These are phyloP conservation scores for Hydrolagus affinis DNA, from an alignment of 2,113 vertebrate genomes.

Conservation along the genomic window DNA sequence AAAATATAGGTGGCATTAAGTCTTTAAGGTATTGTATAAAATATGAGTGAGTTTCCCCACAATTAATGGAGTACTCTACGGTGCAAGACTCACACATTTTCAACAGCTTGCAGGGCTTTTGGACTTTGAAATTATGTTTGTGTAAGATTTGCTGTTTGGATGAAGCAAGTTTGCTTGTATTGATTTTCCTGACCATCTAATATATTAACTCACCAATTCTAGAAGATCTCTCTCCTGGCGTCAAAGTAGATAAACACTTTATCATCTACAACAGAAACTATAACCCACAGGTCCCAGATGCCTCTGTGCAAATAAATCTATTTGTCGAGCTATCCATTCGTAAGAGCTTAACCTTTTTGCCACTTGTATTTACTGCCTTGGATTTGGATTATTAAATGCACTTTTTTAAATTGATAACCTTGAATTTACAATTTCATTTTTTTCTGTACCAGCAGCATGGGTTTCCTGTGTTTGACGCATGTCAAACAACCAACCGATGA, in stretches of 20 bases:
- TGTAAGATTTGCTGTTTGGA: not conserved
- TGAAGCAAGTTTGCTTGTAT: not conserved
- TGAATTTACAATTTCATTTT: too few species aligned
- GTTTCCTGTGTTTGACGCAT: too few species aligned
- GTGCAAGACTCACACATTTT: not conserved
- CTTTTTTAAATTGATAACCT: not conserved
- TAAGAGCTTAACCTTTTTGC: not conserved
- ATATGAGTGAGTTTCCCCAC: not conserved
- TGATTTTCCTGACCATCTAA: not conserved
- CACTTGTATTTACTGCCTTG: not conserved
- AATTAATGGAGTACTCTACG: not conserved
- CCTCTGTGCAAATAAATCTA: not conserved
- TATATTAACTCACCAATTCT: not conserved
- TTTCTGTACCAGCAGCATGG: too few species aligned
- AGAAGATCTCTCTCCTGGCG: not conserved
- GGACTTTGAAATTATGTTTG: not conserved
- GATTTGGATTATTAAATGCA: not conserved
- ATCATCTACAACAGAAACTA: not conserved
- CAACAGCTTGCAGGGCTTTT: not conserved
- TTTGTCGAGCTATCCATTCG: not conserved
- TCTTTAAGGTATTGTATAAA: not conserved
- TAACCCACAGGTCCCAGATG: not conserved
- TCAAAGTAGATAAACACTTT: not conserved
- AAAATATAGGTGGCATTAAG: not conserved
- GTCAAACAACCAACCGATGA: too few species aligned